phyloP scores from a whole-genome alignment of 2,113 vertebrate genomes.

The Lophura nycthemera region DNA sequence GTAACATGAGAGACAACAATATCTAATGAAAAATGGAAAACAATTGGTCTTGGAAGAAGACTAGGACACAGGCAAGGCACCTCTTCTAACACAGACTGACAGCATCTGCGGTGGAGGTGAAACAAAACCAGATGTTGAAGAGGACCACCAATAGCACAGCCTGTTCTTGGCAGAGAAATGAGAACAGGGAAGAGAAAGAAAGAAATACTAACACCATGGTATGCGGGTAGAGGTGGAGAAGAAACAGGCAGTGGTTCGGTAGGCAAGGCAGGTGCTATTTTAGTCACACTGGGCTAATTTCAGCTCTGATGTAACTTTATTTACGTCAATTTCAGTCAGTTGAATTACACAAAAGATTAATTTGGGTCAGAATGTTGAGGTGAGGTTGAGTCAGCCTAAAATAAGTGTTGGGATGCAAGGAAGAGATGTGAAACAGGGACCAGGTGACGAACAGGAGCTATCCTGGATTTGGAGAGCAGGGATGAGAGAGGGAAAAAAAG shows the following conservation, averaged over 20 bases:
- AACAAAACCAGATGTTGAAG: not conserved
- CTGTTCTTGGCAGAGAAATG: not conserved
- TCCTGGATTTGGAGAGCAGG: not conserved
- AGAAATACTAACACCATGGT: constrained; percentile 21
- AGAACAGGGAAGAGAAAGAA: not conserved
- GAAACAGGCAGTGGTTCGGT: not conserved
- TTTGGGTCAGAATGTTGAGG: constrained; percentile 38
- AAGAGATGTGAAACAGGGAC: not conserved
- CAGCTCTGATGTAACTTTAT: constrained; percentile 60
- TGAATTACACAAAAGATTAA: constrained; percentile 61
- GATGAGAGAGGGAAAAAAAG: not conserved
- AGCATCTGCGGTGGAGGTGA: not conserved
- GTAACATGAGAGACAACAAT: not conserved
- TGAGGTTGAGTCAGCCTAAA: constrained; percentile 46
- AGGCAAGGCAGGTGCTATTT: constrained; percentile 65
- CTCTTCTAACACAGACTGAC: rapidly evolving
- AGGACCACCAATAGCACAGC: not conserved
- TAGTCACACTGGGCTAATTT: constrained; percentile 65
- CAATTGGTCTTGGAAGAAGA: not conserved
- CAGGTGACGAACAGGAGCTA: not conserved
- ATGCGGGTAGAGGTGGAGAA: constrained; percentile 40
- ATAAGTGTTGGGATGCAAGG: constrained; percentile 26
- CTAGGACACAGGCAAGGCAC: not conserved
- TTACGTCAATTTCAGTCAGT: constrained; percentile 60
- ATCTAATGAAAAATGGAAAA: not conserved